Base-by-base conservation (phyloP, 2,888 invertebrate species). In the Bombylius discolor region DNA sequence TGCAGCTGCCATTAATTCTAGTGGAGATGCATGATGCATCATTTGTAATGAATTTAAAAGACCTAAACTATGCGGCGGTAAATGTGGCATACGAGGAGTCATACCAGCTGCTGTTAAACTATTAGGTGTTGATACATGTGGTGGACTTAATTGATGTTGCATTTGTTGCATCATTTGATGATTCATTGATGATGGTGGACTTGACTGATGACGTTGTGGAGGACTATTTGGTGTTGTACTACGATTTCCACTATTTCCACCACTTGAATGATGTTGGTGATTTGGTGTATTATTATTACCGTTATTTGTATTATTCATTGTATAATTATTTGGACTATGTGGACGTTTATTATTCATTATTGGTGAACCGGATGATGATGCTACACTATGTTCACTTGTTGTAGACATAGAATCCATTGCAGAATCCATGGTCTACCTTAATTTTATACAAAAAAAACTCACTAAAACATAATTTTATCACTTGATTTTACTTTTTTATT, bases 1-100 rank as follows among this genome's bases (percentile, higher is more conserved):
- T 62, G 85, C 86, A 45, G 85, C 85, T 63, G 89, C 89, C 84
- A 90, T 87, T 70, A 90, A 80, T 67, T 89, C 87, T 64, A 90
- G 77, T 61, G 89, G 89, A 63, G 81, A 83, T 70, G 88, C 87
- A 73, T 87, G 87, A 75, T 86, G 87, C 76, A 84, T 85, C 76
- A 80, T 79, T 68, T 85, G 82, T 69, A 90, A 76, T 57, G 89
- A 88, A 68, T 89, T 89, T 67, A 91, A 79, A 66, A 91, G 79
- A 45, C 90, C 89, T 62, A 90, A 78, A 44, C 89, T 87, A 56
- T 89, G 89, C 59, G 89, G 89, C 68, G 89, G 88, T 71, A 91
- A 77, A 63, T 88, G 89, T 60, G 87, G 85, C 68, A 84, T 78
- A 54, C 82, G 79, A 65, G 85, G 81, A 64, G 83, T 82, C 66